Base-by-base conservation (phyloP, 64 coral and sea anemone genomes). In the Dendrophyllia cribrosa region DNA sequence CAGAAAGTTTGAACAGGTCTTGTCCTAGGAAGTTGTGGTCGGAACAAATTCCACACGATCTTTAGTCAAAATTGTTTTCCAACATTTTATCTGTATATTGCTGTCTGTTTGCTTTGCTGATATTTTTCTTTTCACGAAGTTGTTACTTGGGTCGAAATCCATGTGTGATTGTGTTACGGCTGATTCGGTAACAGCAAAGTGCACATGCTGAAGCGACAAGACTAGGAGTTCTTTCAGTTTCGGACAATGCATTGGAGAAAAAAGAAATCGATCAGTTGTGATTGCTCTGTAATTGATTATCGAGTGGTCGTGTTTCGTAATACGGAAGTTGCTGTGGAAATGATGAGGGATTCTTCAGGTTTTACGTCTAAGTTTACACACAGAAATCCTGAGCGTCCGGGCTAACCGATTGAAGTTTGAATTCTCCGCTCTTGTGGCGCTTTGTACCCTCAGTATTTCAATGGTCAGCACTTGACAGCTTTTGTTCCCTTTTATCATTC, bases 401-500 rank as follows among this genome's bases (percentile, higher is more conserved):
- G n/a, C 45, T 67, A 52, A 68, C 61, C 60, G 80, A 84, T 84
- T 67, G 80, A 84, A 48, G 80, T 84, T 51, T 84, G 80, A 84
- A 84, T 84, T 84, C 80, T 84, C 80, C 80, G 80, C 62, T 66
- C 53, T 51, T 51, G 61, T 11, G 61, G 80, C 61, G 19, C 80
- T 45, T 19, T 68, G 44, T 66, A 67, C 51, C 62, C 80, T 22
- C 80, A 84, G 80, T 84, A 66, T n/a, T 84, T 67, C 60, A 84
- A 84, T 84, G 80, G 80, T 84, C 34, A 84, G 21, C 80, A 84
- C 80, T 84, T 84, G 80, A 84, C 80, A 84, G 80, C 80, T 84
- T 67, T 84, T 67, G 80, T 84, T 84, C 25, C 72, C 68, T 75
- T 74, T 95, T 91, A 88, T 95, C 83, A 90, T 70, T 70, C 52